These are phyloP conservation scores for Rhizomys pruinosus DNA, from an alignment of 2,113 vertebrate genomes.

Conservation along the genomic window DNA sequence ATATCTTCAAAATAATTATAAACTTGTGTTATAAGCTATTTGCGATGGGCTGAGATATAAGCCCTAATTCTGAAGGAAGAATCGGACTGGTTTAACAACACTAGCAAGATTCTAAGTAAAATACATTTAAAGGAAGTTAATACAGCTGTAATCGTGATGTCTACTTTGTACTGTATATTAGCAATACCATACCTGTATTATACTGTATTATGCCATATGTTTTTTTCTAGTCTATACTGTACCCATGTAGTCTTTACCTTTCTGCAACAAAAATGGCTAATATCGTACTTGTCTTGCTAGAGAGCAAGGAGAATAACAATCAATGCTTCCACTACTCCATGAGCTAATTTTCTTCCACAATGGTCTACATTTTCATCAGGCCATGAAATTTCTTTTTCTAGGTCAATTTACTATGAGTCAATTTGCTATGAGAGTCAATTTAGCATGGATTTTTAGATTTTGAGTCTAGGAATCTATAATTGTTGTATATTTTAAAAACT, in stretches of 20 bases:
- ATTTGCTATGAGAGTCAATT: conserved; percentile 74
- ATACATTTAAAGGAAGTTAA: not conserved
- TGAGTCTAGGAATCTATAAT: conserved; percentile 49
- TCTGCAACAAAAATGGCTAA: not conserved
- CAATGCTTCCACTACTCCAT: conserved; percentile 64
- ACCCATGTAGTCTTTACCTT: not conserved
- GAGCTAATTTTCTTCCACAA: conserved; percentile 68
- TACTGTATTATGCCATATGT: not conserved
- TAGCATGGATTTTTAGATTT: conserved; percentile 67
- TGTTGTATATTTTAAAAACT: conserved; percentile 35
- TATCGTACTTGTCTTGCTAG: conserved; percentile 38
- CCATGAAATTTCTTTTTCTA: conserved; percentile 74
- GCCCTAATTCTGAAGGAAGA: not conserved
- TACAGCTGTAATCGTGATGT: not conserved
- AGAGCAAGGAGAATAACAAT: conserved; percentile 59
- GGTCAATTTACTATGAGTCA: conserved; percentile 74
- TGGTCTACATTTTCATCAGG: conserved; percentile 73
- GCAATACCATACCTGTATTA: not conserved
- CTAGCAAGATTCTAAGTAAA: not conserved
- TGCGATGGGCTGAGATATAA: not conserved
- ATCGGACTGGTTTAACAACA: not conserved
- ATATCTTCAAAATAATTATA: not conserved
- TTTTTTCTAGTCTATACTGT: not conserved
- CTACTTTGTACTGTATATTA: not conserved
- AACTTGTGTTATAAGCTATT: conserved; percentile 30